Conservation (phyloP, 2,797 vertebrate genomes). For the Rhinatrema bivittatum region DNA sequence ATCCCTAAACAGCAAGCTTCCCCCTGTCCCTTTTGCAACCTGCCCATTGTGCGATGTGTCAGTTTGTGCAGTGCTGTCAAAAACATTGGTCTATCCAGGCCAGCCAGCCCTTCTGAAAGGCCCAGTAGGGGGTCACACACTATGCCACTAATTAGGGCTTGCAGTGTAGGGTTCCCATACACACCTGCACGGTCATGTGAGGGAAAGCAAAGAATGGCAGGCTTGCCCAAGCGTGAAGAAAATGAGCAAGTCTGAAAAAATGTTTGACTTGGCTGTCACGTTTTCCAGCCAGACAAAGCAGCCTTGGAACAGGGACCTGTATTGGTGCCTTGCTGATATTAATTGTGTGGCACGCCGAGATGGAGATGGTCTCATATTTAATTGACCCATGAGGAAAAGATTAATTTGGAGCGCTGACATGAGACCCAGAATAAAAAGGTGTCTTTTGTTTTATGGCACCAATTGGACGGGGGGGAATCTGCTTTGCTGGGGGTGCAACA, state of each 20-base stretch:
- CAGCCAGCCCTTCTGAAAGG: slow-evolving; percentile 58
- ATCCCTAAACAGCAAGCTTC: slow-evolving; percentile 22
- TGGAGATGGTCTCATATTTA: no score
- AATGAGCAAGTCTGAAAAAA: slow-evolving; percentile 2
- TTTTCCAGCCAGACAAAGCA: slow-evolving; percentile 5
- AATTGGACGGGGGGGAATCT: no score
- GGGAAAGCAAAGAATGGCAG: slow-evolving; percentile 13
- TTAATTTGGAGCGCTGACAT: no score
- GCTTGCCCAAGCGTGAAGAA: slow-evolving; percentile 37
- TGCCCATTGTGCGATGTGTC: slow-evolving; percentile 55
- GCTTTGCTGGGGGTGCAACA: no score
- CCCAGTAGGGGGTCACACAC: slow-evolving; percentile 61
- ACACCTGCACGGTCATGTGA: slow-evolving; percentile 88
- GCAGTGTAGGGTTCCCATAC: slow-evolving; percentile 65
- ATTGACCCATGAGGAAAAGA: no score
- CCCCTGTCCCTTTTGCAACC: slow-evolving; percentile 11
- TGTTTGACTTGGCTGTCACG: background rate
- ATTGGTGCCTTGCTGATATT: no score
- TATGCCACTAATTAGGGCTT: slow-evolving; percentile 86
- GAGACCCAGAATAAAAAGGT: no score
- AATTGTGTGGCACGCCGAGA: no score
- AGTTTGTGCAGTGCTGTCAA: slow-evolving; percentile 36
- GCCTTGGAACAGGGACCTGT: background rate
- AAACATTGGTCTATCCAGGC: slow-evolving; percentile 16
- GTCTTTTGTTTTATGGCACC: no score